phyloP scores from a whole-genome alignment of 2,113 vertebrate genomes.

The Otis tarda region DNA sequence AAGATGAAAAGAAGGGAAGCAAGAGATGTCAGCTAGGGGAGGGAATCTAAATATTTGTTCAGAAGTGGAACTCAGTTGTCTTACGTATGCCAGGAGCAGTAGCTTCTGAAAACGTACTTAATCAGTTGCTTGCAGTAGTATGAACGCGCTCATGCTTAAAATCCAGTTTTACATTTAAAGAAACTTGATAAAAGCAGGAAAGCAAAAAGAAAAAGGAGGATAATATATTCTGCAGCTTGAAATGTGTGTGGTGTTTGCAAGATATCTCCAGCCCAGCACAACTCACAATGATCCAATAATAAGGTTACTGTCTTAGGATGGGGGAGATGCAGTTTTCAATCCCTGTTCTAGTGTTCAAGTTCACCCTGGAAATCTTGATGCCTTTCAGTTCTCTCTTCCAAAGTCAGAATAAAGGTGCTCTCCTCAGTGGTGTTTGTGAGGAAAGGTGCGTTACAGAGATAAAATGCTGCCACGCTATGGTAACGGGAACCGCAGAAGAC shows the following conservation, averaged over 20 bases:
- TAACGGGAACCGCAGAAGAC: background rate
- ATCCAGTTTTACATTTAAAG: background rate
- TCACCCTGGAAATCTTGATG: background rate
- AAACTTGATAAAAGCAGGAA: background rate
- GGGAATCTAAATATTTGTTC: conserved; percentile 18
- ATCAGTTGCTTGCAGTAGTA: background rate
- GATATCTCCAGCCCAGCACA: background rate
- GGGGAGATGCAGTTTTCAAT: background rate
- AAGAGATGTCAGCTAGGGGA: background rate
- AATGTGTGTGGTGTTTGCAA: background rate
- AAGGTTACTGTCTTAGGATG: background rate
- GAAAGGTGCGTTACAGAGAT: background rate
- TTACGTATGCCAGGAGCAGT: background rate
- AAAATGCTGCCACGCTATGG: background rate
- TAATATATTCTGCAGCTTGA: background rate
- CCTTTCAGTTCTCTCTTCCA: background rate
- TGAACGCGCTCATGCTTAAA: background rate
- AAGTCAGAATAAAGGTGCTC: background rate
- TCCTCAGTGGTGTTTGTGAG: background rate
- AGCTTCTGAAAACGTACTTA: background rate
- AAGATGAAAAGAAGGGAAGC: conserved; percentile 14
- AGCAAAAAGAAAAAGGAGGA: background rate
- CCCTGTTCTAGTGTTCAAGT: background rate
- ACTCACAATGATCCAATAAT: background rate
- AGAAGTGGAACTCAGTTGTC: background rate